Evolutionary conservation across 2,888 invertebrate genomes (phyloP).

Genomic region (Tubulanus polymorphus): DNA sequence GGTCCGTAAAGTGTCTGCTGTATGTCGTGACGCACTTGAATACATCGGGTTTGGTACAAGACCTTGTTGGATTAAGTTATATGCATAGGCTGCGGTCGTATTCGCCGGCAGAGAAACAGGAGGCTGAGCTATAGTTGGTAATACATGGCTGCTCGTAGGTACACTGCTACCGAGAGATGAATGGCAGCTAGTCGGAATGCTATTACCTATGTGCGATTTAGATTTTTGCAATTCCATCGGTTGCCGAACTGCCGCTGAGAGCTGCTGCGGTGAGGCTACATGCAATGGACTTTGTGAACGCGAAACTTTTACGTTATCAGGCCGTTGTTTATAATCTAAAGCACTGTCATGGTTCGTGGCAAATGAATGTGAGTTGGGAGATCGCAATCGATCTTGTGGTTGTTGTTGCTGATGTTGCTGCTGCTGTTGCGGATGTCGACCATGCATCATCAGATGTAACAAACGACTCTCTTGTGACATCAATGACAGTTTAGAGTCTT

Average conservation of each 20-base stretch:
- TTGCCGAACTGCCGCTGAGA: conserved; percentile 35
- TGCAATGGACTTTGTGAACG: conserved; percentile 40
- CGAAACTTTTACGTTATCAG: conserved; percentile 13
- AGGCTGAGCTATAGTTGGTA: conserved; percentile 35
- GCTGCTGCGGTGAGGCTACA: conserved; percentile 36
- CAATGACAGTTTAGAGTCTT: background rate
- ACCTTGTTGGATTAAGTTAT: conserved; percentile 51
- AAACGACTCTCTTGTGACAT: too few relatives aligned
- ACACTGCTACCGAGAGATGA: background rate
- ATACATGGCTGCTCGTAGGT: conserved; percentile 13
- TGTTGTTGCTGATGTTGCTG: background rate
- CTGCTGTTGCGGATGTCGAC: too few relatives aligned
- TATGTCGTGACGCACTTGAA: conserved; percentile 50
- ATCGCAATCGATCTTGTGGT: background rate
- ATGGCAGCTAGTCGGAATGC: background rate
- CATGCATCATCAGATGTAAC: too few relatives aligned
- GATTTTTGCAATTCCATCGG: conserved; percentile 29
- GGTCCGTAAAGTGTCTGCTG: background rate
- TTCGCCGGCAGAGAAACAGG: conserved; percentile 35
- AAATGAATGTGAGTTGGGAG: background rate
- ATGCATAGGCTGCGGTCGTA: conserved; percentile 25
- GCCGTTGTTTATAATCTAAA: background rate
- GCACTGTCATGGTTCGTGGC: background rate
- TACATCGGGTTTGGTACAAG: conserved; percentile 54
- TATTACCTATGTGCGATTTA: conserved; percentile 12